A percentile compares a stretch with the other conserved stretches of the same genome.
Conservation (phyloP, 2,113 vertebrate species). For the Murina feae region DNA sequence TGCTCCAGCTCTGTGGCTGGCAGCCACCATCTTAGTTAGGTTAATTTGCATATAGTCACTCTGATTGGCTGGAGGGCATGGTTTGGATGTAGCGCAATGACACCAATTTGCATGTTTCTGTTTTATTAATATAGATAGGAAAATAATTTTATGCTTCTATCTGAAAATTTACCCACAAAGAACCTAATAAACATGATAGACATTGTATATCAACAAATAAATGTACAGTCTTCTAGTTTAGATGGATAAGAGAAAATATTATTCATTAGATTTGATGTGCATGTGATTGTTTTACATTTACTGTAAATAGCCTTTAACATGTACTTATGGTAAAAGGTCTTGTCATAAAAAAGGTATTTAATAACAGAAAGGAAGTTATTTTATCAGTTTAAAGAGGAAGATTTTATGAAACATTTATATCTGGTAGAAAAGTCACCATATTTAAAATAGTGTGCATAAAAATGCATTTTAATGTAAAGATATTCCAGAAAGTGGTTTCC, state of each 20-base stretch:
- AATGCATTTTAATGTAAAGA: not conserved
- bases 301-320: not conserved
- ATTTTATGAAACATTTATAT: not conserved
- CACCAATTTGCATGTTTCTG: too few relatives aligned
- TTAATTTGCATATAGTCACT: too few relatives aligned
- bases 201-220: not conserved
- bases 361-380: not conserved
- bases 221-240: not conserved
- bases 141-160: not conserved
- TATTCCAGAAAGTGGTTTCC: not conserved
- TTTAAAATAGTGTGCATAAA: not conserved
- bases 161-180: not conserved
- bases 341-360: not conserved
- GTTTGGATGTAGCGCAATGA: too few relatives aligned
- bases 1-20: too few relatives aligned
- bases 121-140: too few relatives aligned
- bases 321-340: not conserved
- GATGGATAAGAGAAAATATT: not conserved
- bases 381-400: not conserved
- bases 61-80: too few relatives aligned
- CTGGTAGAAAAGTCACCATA: not conserved
- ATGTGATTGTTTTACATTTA: not conserved
- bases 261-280: not conserved
- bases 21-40: too few relatives aligned
- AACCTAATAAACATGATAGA: not conserved